Conservation (phyloP, 1,140 invertebrate genomes). For the Aphelenchoides avenae region DNA sequence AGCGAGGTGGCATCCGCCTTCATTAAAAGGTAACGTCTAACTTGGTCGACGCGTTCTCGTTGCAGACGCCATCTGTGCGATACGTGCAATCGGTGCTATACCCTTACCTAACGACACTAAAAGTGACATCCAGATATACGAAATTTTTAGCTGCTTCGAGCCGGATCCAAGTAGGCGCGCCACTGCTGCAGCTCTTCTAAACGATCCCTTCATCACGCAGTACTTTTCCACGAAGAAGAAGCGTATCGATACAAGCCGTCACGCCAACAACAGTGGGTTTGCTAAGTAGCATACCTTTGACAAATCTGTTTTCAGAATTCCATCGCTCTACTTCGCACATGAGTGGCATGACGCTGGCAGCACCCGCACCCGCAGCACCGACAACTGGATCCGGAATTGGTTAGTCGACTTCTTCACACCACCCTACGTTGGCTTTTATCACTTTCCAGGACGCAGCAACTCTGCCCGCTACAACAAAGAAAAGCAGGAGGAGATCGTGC, state of each 20-base stretch:
- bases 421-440: too few relatives aligned
- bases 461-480: constrained; percentile 2
- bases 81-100: too few relatives aligned
- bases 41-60: too few relatives aligned
- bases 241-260: constrained; percentile 20
- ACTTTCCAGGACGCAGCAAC: constrained; percentile 16
- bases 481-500: constrained; percentile 10
- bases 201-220: constrained; percentile 76
- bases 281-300: too few relatives aligned
- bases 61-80: too few relatives aligned
- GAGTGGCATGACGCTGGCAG: constrained; percentile 45
- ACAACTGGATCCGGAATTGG: constrained; percentile 1
- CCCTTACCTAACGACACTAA: too few relatives aligned
- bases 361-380: background rate
- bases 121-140: background rate
- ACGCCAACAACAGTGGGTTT: too few relatives aligned
- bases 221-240: constrained; percentile 45
- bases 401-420: too few relatives aligned
- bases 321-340: constrained; percentile 55
- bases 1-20: constrained; percentile 82
- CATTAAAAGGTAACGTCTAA: constrained; percentile 73
- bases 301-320: constrained; percentile 45
- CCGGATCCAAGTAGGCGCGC: constrained; percentile 80
- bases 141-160: constrained; percentile 75
- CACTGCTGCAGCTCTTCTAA: constrained; percentile 78